Evolutionary conservation across 2,888 invertebrate species (phyloP), one percentile per base, ranked within the genome.

Genomic region (Pheosia tremula): DNA sequence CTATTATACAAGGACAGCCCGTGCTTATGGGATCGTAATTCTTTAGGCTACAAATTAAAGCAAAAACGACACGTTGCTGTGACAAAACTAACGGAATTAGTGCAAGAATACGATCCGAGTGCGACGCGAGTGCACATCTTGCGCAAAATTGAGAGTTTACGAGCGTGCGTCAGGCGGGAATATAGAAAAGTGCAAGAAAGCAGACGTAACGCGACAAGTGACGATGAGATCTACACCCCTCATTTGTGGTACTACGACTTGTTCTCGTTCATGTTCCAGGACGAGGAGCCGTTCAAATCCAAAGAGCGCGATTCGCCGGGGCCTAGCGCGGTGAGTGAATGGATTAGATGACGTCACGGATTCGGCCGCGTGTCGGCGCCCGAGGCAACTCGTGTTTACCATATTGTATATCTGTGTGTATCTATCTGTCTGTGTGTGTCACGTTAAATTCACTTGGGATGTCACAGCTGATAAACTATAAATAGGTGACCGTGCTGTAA

Each of bases 91-190:
- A 91, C 91, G 0, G 75, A 82, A 39, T 71, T 92, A 11, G 87
- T 91, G 0, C 90, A 89, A 62, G 80, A 86, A 58, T 86, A 85
- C 62, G 90, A 91, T 49, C 81, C 87, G 13, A 82, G 79, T 8
- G 91, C 90, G 36, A 91, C 91, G 0, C 79, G 88, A 52, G 91
- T 91, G 4, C 91, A 91, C 58, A 86, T 92, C 5, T 68, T 91
- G 69, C 82, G 91, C 59, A 92, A 92, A 75, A 90, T 93, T 50
- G 92, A 92, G 74, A 92, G 91, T 71, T 69, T 93, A 66, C 85
- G 92, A 43, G 90, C 92, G 7, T 91, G 92, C 69, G 87, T 90
- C 66, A 77, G 92, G 7, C 79, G 92, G 50, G 92, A 91, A 62
- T 81, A 84, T 65, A 90, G 87, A 62, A 81, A 83, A 49, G 88